phyloP scores from a whole-genome alignment of 1,140 invertebrate species.

The Frieseomelitta varia region DNA sequence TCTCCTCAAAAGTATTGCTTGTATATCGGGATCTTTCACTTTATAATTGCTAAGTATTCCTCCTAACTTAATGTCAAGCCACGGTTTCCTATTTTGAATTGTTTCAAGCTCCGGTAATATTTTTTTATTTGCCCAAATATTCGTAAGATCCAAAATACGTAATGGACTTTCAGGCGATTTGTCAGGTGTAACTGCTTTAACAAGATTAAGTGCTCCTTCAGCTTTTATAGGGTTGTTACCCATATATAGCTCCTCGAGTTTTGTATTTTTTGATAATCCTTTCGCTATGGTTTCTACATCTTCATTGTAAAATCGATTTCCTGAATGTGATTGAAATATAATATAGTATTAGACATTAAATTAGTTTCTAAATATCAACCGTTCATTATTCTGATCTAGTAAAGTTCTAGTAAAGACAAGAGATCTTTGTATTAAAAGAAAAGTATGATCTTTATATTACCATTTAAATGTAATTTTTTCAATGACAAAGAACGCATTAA shows the following conservation, averaged over 20 bases:
- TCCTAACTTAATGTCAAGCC: conserved; percentile 75
- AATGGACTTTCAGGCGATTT: conserved; percentile 61
- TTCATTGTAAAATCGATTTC: conserved; percentile 69
- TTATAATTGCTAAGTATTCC: conserved; percentile 80
- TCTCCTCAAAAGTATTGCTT: conserved; percentile 77
- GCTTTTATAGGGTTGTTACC: conserved; percentile 73
- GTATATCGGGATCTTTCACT: conserved; percentile 77
- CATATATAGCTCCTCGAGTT: conserved; percentile 68
- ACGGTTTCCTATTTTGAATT: conserved; percentile 65
- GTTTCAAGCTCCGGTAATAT: conserved; percentile 70
- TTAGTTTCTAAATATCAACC: background rate
- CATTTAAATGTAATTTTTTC: conserved; percentile 65
- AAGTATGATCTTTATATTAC: conserved; percentile 56
- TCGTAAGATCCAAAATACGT: conserved; percentile 76
- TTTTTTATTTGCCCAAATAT: conserved; percentile 76
- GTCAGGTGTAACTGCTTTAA: conserved; percentile 55
- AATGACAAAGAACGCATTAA: conserved; percentile 58
- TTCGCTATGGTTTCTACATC: conserved; percentile 65
- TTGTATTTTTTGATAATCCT: conserved; percentile 68
- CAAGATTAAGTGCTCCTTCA: conserved; percentile 65
- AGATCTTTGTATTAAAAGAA: background rate
- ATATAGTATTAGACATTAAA: background rate
- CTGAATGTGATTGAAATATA: conserved; percentile 41
- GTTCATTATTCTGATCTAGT: background rate
- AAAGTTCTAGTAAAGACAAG: background rate